Percentiles rank a stretch among this genome's conserved stretches.
phyloP scores from a whole-genome alignment of 2,888 invertebrate species.

The Meganola albula region DNA sequence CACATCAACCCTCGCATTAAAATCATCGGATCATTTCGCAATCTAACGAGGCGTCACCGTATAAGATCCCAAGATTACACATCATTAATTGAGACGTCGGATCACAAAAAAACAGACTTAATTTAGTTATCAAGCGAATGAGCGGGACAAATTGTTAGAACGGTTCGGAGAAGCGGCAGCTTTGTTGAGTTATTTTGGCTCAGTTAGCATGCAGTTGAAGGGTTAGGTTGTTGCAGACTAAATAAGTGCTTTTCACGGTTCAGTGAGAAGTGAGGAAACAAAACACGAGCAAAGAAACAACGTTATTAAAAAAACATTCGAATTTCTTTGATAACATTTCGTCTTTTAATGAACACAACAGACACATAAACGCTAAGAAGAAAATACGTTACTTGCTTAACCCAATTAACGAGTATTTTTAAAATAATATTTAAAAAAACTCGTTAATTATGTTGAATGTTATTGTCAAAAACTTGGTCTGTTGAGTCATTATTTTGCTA shows the following conservation, averaged over 20 bases:
- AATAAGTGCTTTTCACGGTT: slow-evolving; percentile 23
- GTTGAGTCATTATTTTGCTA: too few relatives aligned
- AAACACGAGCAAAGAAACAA: too few relatives aligned
- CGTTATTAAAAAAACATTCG: too few relatives aligned
- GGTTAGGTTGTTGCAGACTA: slow-evolving; percentile 20
- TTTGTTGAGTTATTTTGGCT: slow-evolving; percentile 31
- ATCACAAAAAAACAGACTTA: slow-evolving; percentile 27
- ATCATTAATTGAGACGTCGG: slow-evolving; percentile 32
- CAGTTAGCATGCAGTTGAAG: slow-evolving; percentile 22
- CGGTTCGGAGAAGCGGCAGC: slow-evolving; percentile 28
- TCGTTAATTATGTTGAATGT: too few relatives aligned
- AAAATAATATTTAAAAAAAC: too few relatives aligned
- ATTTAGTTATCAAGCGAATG: slow-evolving; percentile 30
- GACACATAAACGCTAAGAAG: too few relatives aligned
- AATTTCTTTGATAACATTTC: too few relatives aligned
- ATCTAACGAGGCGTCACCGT: slow-evolving; percentile 26
- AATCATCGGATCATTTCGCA: slow-evolving; percentile 22
- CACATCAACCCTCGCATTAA: slow-evolving; percentile 22
- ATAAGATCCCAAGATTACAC: slow-evolving; percentile 29
- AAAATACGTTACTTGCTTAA: too few relatives aligned
- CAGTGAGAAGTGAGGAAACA: too few relatives aligned
- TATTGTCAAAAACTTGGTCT: too few relatives aligned
- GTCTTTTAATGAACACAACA: too few relatives aligned
- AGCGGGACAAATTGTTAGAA: slow-evolving; percentile 28
- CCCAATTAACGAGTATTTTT: too few relatives aligned